Conservation (phyloP, 2,797 vertebrate genomes). For the Bryconaethiops microstoma region DNA sequence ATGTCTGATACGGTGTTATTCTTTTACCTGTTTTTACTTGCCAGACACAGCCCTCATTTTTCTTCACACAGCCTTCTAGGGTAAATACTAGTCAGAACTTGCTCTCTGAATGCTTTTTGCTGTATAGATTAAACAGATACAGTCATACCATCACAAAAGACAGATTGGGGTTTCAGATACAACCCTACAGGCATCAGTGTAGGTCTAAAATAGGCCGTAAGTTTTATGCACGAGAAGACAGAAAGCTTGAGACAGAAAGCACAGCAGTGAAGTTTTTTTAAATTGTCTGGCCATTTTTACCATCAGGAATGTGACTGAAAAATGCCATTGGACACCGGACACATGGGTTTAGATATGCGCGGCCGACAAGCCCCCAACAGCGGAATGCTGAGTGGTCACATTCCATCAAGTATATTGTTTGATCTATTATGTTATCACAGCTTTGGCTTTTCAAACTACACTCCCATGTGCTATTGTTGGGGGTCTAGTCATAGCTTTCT, state of each 20-base stretch:
- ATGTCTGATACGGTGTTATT: background rate
- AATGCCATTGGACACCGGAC: conserved; percentile 46
- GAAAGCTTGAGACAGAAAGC: background rate
- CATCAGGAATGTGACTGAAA: conserved; percentile 37
- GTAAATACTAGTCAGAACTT: conserved; percentile 5
- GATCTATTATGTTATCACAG: conserved; percentile 64
- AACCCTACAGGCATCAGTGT: background rate
- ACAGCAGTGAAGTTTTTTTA: background rate
- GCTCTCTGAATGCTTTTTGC: background rate
- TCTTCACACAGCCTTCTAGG: background rate
- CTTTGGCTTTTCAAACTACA: conserved; percentile 65
- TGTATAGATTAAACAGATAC: conserved; percentile 1
- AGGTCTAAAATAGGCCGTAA: background rate
- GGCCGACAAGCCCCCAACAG: conserved; percentile 5
- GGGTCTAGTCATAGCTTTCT: conserved; percentile 59
- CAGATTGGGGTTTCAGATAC: background rate
- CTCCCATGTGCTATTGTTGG: conserved; percentile 48
- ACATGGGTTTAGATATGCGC: conserved; percentile 55
- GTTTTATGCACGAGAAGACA: background rate
- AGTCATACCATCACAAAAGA: background rate
- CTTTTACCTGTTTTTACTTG: conserved; percentile 6
- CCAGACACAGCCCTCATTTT: background rate
- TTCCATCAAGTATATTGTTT: conserved; percentile 69
- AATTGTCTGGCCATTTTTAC: conserved; percentile 39
- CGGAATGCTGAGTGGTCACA: conserved; percentile 41